Base-by-base conservation (phyloP, 2,888 invertebrate species). In the Hybos culiciformis region DNA sequence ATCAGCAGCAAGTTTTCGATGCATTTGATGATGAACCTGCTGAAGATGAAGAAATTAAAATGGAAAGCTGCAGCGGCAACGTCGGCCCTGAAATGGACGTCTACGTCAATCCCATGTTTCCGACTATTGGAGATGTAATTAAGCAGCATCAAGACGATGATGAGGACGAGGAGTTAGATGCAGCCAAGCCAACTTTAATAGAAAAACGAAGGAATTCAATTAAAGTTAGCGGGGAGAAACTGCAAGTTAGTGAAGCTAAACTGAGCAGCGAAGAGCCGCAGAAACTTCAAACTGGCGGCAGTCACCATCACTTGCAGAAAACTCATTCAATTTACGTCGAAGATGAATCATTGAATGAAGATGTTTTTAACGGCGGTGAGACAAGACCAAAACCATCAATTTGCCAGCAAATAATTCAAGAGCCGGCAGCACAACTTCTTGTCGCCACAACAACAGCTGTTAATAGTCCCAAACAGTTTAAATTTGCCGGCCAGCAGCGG, bases 401-500 rank as follows among this genome's bases (percentile, higher is more conserved):
- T 9, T 32, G n/a, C 48, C 45, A 47, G 12, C 54, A 24, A 34
- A 62, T 8, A 49, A 17, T 43, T 34, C 15, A 45, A 44, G 11
- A 40, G 37, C n/a, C n/a, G n/a, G n/a, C n/a, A n/a, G n/a, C n/a
- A 39, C 33, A 26, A 37, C 11, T 24, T 32, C 15, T 17, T 24
- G 37, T 15, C 14, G 18, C 41, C 38, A 19, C 37, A 36, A 21
- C 15, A 19, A 37, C 24, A 11, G 21, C 37, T 6, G 20, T 24
- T n/a, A 24, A 37, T 19, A 46, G 43, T 21, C 34, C 67, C 74
- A 49, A 69, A 69, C 37, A 73, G 68, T 51, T 72, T 78, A 57
- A 77, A 75, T 59, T 70, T 75, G 50, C 17, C 18, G 36, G 36
- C 4, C 12, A 75, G 78, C 47, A 46, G 9, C 46, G 80, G 51